Evolutionary conservation across 1,140 invertebrate genomes (phyloP), one percentile per base, ranked within the genome.

Genomic region (Drosophila subpulchrella): DNA sequence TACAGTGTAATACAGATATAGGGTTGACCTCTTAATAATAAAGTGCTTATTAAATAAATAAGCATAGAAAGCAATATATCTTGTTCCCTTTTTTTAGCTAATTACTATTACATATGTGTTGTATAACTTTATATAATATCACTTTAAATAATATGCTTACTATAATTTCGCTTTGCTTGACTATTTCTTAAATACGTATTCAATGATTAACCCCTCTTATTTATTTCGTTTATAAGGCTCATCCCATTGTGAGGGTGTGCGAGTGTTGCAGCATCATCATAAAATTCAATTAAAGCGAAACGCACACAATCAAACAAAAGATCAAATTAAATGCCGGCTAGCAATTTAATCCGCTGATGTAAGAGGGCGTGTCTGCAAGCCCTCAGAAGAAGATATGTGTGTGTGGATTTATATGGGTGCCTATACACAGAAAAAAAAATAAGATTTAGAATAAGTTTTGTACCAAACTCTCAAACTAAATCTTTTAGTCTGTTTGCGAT

Each of bases 251-350:
- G 57, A 46, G 42, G 13, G 10, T 27, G 42, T 12, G 39, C 57
- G 53, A 54, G 62, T 70, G 57, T 75, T 67, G 81, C 82, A 86
- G 84, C 81, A 88, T 88, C 81, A 84, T 84, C 81, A 84, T 84
- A 84, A 84, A 84, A 84, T 84, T 88, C 83, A 88, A 88, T 88
- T 88, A 88, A 88, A 88, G 79, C 70, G 80, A 89, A 82, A 67
- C 79, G 76, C 83, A 70, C 80, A 88, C 83, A 88, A 88, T 88
- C 83, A 88, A 88, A 89, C 84, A 88, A 89, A 86, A 88, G 83
- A 88, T 88, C 83, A 88, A 88, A 88, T 88, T 88, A 88, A 88
- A 88, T 89, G 83, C 83, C 79, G 84, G 71, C 83, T 68, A 89
- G 84, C 83, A 89, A 80, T 88, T 88, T 88, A 88, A 75, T 82